Base-by-base conservation (phyloP, 1,140 invertebrate genomes). In the Phymorhynchus buccinoides region DNA sequence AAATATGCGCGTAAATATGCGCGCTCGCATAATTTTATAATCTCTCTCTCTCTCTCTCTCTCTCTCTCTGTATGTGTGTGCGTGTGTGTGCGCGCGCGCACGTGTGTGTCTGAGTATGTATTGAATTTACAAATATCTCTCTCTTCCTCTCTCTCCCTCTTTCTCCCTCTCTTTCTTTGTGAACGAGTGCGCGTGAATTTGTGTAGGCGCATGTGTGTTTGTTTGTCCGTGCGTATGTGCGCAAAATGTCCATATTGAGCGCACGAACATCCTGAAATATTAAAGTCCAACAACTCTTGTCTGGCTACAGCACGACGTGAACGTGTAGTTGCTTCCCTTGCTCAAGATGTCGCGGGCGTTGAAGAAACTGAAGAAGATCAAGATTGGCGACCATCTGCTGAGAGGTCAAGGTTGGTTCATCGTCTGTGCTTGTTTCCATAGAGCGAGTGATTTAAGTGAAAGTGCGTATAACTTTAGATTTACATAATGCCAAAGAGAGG, bases 321-420 rank as follows among this genome's bases (percentile, higher is more conserved):
- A 35, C 30, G 35, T 37, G 42, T 52, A 30, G 32, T 79, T 30
- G 9, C 37, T 14, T 79, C 77, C 77, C 77, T 22, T 79, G 77
- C 30, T 3, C 42, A 52, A 42, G 2, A 79, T 79, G 77, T 79
- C 77, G 27, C 30, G 37, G n/a, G 77, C 77, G 1, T n/a, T 79
- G 42, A 79, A 52, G 12, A 79, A 79, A 52, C 77, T 79, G 77
- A 79, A 79, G 77, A 79, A 79, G 42, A 79, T 79, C 1, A n/a
- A 79, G 4, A 79, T 79, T 35, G 77, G 77, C 27, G 77, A 79
- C 32, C 77, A 56, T 52, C 77, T 79, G 2, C 27, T 79, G 7
- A 48, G 52, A n/a, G n/a, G n/a, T 7, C 27, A 48, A 79, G 77
- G 77, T 79, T 41, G 30, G 77, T 56, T 16, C 1, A 0, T 27